These are phyloP conservation scores for Diorhabda sublineata DNA, from an alignment of 1,140 invertebrate species.

Conservation along the genomic window DNA sequence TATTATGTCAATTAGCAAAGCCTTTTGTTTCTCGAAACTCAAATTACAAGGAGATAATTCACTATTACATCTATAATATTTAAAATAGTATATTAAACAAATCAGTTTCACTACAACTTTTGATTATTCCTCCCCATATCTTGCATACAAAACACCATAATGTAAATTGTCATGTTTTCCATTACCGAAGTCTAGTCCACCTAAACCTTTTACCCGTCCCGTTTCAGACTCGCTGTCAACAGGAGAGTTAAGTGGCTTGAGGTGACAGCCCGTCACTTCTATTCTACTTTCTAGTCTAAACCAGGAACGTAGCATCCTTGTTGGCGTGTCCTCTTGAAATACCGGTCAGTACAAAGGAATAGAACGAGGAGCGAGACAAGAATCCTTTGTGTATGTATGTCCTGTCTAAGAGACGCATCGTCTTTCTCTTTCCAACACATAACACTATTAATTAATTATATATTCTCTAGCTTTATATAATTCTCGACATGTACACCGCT, in stretches of 20 bases:
- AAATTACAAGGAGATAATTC: too few relatives aligned
- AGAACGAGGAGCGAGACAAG: background rate
- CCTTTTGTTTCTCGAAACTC: too few relatives aligned
- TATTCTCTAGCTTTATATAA: background rate
- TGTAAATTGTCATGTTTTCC: too few relatives aligned
- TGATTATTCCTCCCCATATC: too few relatives aligned
- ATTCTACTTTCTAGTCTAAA: background rate
- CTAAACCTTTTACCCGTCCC: background rate
- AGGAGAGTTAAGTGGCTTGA: background rate
- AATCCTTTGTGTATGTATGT: background rate
- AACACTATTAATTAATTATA: slow-evolving; percentile 3
- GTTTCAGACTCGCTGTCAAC: background rate
- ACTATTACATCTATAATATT: too few relatives aligned
- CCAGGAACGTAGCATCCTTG: background rate
- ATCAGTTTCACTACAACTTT: too few relatives aligned
- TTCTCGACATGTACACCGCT: background rate
- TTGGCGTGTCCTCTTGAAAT: background rate
- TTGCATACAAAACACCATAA: too few relatives aligned
- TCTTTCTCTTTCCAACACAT: background rate
- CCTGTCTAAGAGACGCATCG: background rate
- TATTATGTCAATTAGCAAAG: too few relatives aligned
- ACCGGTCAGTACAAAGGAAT: background rate
- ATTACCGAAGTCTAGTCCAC: too few relatives aligned
- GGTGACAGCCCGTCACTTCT: slow-evolving; percentile 1
- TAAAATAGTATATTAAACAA: too few relatives aligned